Base-by-base conservation (phyloP, 2,797 vertebrate genomes). In the Leptoclinus maculatus region DNA sequence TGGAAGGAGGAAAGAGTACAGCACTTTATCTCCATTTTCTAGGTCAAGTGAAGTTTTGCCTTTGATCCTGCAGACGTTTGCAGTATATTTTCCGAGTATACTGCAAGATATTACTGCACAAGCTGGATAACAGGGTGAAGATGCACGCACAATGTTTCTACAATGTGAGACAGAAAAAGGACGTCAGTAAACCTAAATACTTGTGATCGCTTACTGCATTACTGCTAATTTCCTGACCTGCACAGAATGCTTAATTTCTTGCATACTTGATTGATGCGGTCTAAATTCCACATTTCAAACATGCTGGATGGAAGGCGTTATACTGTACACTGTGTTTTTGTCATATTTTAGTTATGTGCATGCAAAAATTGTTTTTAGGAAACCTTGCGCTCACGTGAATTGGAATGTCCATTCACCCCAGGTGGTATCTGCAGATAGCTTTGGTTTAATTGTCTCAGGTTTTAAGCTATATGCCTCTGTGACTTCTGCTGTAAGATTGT, bases 21-120 rank as follows among this genome's bases (percentile, higher is more conserved):
- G n/a, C 67, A 29, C 21, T 82, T 87, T 79, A 62, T 32, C 65
- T 71, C 9, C 6, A 62, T 71, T 74, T 82, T 67, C 27, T 54
- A 78, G 70, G n/a, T 86, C 47, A 71, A 72, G 66, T 53, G 56
- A 74, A 66, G 41, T 73, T 67, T 70, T 78, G 43, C 45, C 45
- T 87, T 73, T 74, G 64, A 79, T 63, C 25, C n/a, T 49, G 43
- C 19, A 78, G 79, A 64, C 32, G 47, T 58, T 39, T 70, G 66
- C 62, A 71, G 75, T 76, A 16, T 54, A 54, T 27, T 54, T 54
- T 54, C 11, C 7, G 29, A 73, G 11, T 27, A n/a, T 64, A 25
- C 29, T 57, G 65, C 27, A 25, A 51, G 39, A 65, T 53, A 56
- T 84, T 57, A 74, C 36, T 29, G n/a, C 39, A 66, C 53, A 54